phyloP scores from a whole-genome alignment of 2,888 invertebrate genomes.

The Andrena hattorfiana region DNA sequence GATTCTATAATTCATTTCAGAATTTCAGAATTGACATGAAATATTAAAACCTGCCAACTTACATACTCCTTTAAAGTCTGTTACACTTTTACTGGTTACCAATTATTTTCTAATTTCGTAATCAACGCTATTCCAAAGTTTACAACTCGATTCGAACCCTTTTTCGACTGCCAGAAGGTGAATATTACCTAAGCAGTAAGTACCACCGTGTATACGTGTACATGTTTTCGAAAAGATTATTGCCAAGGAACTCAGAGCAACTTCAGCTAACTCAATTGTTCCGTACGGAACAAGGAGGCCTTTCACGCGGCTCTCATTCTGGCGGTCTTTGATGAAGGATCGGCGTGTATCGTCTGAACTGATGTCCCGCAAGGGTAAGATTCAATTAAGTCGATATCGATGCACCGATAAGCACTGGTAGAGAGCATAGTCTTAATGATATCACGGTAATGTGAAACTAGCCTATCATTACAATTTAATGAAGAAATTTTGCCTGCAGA shows the following conservation, averaged over 20 bases:
- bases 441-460: neutral
- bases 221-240: constrained; percentile 55
- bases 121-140: neutral
- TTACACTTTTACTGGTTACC: neutral
- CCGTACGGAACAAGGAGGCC: constrained; percentile 73
- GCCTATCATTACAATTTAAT: constrained; percentile 24
- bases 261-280: constrained; percentile 76
- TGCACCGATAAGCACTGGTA: constrained; percentile 42
- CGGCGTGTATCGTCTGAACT: constrained; percentile 57
- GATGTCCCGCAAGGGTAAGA: constrained; percentile 63
- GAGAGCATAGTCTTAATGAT: constrained; percentile 19
- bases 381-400: constrained; percentile 65
- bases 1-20: neutral
- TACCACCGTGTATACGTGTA: constrained; percentile 27
- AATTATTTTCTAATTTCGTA: neutral
- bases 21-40: neutral
- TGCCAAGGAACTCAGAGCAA: constrained; percentile 56
- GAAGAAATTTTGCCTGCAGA: constrained; percentile 20
- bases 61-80: neutral
- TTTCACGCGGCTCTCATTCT: constrained; percentile 71
- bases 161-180: constrained; percentile 13
- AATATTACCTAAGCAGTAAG: constrained; percentile 2
- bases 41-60: neutral
- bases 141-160: neutral
- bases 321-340: constrained; percentile 64